phyloP scores from a whole-genome alignment of 2,113 vertebrate species.

The Galeopterus variegatus region DNA sequence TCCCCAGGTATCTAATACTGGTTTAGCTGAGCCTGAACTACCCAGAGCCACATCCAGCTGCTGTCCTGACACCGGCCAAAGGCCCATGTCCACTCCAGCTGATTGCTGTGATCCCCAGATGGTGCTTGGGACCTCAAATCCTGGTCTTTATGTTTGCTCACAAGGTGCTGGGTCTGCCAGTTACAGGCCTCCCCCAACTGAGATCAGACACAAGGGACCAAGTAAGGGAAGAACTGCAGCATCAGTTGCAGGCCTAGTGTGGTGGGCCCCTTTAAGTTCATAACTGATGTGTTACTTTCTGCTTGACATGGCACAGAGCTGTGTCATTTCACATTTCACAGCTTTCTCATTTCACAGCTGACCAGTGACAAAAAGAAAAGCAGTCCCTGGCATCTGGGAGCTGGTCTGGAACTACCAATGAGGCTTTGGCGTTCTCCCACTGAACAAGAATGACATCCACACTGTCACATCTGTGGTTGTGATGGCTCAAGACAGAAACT shows the following conservation, averaged over 20 bases:
- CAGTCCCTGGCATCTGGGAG: not conserved
- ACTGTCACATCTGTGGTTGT: too few relatives aligned
- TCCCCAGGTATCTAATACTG: not conserved
- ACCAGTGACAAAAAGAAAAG: not conserved
- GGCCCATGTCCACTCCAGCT: fast-evolving
- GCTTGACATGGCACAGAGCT: not conserved
- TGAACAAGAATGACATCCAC: not conserved
- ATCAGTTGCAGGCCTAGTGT: not conserved
- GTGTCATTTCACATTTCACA: not conserved
- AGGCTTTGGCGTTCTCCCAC: not conserved
- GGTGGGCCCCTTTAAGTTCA: not conserved
- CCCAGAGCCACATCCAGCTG: not conserved
- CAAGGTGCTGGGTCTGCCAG: not conserved
- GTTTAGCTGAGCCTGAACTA: fast-evolving
- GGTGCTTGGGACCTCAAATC: not conserved
- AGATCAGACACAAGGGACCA: not conserved
- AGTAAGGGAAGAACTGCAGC: not conserved
- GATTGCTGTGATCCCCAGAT: not conserved
- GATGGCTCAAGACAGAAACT: not conserved
- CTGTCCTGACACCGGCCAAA: not conserved
- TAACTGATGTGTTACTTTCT: not conserved
- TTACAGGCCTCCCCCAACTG: not conserved
- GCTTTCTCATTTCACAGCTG: not conserved
- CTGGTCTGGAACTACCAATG: not conserved
- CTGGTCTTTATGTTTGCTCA: not conserved